phyloP scores from a whole-genome alignment of 2,113 vertebrate species.

The Formicarius rufipectus region DNA sequence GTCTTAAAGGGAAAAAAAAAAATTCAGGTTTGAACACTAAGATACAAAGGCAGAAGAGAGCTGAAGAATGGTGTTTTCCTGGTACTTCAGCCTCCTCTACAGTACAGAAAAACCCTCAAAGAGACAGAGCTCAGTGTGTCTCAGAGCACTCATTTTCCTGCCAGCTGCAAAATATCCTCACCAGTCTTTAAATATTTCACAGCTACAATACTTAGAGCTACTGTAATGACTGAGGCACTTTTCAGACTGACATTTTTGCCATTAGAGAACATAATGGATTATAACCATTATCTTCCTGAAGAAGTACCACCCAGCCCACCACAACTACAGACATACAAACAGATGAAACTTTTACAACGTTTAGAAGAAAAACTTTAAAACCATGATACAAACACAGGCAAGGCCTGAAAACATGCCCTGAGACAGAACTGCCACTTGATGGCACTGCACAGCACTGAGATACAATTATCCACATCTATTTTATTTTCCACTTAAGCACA shows the following conservation, averaged over 20 bases:
- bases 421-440: slow-evolving; percentile 19
- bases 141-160: neutral
- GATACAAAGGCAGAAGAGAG: neutral
- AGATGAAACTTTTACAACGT: neutral
- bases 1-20: neutral
- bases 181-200: slow-evolving; percentile 20
- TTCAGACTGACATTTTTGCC: neutral
- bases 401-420: neutral
- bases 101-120: neutral
- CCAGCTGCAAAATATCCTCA: neutral
- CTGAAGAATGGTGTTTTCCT: neutral
- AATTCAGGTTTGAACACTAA: neutral
- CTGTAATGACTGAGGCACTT: neutral
- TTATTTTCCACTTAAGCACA: neutral
- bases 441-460: slow-evolving; percentile 30
- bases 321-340: neutral
- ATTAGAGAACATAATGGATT: neutral
- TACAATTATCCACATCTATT: neutral
- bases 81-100: neutral
- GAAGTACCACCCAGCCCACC: neutral
- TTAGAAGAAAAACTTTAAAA: neutral
- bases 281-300: neutral
- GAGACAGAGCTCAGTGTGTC: neutral
- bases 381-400: neutral
- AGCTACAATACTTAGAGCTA: neutral